Percentiles rank a stretch among this genome's conserved stretches.
phyloP scores from a whole-genome alignment of 2,888 invertebrate species.

The Bimastos eiseni region DNA sequence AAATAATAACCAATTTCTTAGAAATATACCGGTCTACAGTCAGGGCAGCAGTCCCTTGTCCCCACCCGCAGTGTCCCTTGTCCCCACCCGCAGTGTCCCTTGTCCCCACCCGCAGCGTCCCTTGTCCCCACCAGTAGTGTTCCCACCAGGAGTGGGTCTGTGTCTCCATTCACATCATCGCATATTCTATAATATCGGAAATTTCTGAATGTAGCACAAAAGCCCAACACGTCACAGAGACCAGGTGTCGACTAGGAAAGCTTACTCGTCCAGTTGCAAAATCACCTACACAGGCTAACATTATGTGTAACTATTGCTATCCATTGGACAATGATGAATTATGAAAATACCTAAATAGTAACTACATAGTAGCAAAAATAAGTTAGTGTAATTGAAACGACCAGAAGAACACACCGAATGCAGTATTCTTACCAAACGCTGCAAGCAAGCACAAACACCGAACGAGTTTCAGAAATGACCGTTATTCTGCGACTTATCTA shows the following conservation, averaged over 20 bases:
- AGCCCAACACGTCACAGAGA: no score
- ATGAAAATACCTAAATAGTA: neutral
- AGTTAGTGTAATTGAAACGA: neutral
- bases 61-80: neutral
- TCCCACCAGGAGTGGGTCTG: no score
- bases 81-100: neutral
- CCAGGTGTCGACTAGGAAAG: no score
- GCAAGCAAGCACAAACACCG: conserved; percentile 1
- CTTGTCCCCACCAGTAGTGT: neutral
- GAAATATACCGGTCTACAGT: neutral
- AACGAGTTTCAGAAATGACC: neutral
- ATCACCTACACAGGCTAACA: neutral
- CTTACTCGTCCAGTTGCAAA: neutral
- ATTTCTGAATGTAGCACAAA: no score
- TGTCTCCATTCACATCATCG: no score
- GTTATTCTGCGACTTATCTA: neutral
- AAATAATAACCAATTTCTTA: neutral
- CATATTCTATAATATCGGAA: no score
- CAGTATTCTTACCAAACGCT: no score
- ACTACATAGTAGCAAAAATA: neutral
- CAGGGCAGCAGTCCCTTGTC: neutral
- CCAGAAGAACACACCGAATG: neutral
- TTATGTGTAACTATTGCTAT: neutral
- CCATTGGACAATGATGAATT: neutral
- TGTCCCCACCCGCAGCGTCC: neutral